Conservation (phyloP, 2,113 vertebrate species). For the Eudyptes chrysolophus region DNA sequence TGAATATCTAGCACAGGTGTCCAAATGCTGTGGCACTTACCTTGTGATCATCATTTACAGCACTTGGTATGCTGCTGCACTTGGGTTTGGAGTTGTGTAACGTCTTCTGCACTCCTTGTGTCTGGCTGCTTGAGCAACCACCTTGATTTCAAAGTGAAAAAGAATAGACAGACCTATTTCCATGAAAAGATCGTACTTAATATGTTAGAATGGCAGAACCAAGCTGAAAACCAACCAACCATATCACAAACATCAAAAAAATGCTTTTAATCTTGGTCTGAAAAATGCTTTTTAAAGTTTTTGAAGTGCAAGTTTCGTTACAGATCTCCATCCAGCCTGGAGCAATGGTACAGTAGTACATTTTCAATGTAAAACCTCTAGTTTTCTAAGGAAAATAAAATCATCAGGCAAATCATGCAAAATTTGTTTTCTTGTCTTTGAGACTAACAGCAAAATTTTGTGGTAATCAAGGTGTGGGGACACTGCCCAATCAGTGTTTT, state of each 20-base stretch:
- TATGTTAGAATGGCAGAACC: background rate
- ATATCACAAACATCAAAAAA: background rate
- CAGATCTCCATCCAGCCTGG: slow-evolving; percentile 41
- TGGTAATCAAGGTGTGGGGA: background rate
- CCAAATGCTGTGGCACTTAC: background rate
- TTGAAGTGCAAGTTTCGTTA: slow-evolving; percentile 38
- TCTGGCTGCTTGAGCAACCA: background rate
- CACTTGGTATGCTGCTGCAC: background rate
- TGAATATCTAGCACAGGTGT: background rate
- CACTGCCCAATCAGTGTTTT: slow-evolving; percentile 4
- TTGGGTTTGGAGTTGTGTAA: background rate
- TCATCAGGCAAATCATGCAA: slow-evolving; percentile 2
- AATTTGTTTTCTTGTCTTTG: slow-evolving; percentile 43
- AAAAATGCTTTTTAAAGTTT: background rate
- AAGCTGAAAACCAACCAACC: background rate
- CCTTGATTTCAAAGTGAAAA: background rate
- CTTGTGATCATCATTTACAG: background rate
- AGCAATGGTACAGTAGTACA: slow-evolving; percentile 22
- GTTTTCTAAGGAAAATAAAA: slow-evolving; percentile 57
- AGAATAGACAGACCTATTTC: background rate
- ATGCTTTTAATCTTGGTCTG: background rate
- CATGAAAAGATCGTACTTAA: background rate
- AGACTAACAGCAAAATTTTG: slow-evolving; percentile 34
- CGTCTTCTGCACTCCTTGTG: background rate
- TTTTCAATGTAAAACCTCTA: slow-evolving; percentile 43